Evolutionary conservation across 2,113 vertebrate genomes (phyloP).

Genomic region (Mesocricetus auratus): DNA sequence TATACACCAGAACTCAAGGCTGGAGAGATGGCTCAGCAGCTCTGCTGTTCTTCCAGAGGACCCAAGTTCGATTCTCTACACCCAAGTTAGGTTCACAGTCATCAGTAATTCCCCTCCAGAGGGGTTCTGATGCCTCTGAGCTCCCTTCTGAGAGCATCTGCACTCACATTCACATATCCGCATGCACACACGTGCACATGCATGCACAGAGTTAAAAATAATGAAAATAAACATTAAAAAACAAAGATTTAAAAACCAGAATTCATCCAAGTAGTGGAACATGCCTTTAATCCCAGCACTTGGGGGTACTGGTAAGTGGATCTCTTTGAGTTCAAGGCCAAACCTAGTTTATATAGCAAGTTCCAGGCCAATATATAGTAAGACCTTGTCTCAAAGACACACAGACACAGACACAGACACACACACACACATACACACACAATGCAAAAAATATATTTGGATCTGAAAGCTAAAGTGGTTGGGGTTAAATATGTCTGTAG

Average conservation of each 20-base stretch:
- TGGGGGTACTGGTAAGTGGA: neutral
- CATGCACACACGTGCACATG: neutral
- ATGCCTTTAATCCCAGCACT: neutral
- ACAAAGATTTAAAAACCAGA: neutral
- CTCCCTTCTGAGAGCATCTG: neutral
- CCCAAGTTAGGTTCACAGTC: neutral
- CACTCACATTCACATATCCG: neutral
- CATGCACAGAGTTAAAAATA: neutral
- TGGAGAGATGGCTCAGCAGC: neutral
- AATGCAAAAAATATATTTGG: neutral
- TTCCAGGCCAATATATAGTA: neutral
- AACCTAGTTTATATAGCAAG: neutral
- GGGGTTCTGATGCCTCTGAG: neutral
- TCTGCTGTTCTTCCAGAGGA: neutral
- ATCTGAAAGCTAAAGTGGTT: neutral
- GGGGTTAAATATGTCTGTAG: neutral
- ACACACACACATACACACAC: neutral
- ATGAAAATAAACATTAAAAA: neutral
- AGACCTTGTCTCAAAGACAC: neutral
- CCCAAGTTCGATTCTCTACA: neutral
- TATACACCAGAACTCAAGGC: neutral
- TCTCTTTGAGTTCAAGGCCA: neutral
- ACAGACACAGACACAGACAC: neutral
- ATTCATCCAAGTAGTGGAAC: neutral
- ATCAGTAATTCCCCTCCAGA: neutral